Conservation (phyloP, 2,888 invertebrate genomes). For the Lagria hirta region DNA sequence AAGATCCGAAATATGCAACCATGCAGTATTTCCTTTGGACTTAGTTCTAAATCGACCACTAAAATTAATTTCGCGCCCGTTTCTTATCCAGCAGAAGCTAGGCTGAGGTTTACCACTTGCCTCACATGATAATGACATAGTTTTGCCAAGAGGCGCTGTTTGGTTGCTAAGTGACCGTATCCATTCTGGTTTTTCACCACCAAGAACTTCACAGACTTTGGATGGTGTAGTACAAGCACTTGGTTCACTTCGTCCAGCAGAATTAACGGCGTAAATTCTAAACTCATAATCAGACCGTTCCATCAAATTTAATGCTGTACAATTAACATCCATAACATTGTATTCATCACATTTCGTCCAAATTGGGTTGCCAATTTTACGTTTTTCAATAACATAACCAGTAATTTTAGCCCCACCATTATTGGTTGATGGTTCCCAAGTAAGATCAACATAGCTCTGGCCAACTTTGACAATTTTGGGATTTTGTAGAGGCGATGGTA, state of each 20-base stretch:
- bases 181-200: conserved; percentile 92
- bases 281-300: conserved; percentile 95
- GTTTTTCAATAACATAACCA: conserved; percentile 90
- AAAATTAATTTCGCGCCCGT: conserved; percentile 84
- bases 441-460: conserved; percentile 88
- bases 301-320: conserved; percentile 82
- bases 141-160: conserved; percentile 79
- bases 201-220: conserved; percentile 82
- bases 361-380: conserved; percentile 80
- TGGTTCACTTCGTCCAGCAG: conserved; percentile 85
- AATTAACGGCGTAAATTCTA: conserved; percentile 91
- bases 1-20: conserved; percentile 84
- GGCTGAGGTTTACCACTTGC: conserved; percentile 89
- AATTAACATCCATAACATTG: conserved; percentile 83
- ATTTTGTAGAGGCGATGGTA: conserved; percentile 82
- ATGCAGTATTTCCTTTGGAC: conserved; percentile 74
- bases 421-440: conserved; percentile 86
- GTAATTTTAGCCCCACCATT: conserved; percentile 94
- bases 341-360: conserved; percentile 94
- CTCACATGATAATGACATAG: conserved; percentile 80
- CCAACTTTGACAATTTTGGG: conserved; percentile 88
- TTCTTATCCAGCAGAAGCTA: conserved; percentile 85
- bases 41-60: conserved; percentile 67
- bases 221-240: conserved; percentile 92
- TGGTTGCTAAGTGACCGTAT: conserved; percentile 74